Percentiles rank a stretch among this genome's conserved stretches.
phyloP scores from a whole-genome alignment of 2,797 vertebrate species.

The Mormyrops boulengeri region DNA sequence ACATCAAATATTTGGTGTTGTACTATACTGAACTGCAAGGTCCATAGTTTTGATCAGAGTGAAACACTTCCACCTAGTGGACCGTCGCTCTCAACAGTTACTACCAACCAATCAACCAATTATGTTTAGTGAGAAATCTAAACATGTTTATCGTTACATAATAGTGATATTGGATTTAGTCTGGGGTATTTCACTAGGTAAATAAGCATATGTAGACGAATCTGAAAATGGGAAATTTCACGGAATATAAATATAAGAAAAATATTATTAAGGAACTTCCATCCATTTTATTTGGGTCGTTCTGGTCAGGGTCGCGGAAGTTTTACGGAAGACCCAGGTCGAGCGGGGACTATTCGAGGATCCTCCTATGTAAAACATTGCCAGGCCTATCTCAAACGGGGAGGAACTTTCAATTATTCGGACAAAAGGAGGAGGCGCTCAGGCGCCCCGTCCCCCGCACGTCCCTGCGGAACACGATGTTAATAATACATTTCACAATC shows the following conservation, averaged over 20 bases:
- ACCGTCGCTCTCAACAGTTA: background rate
- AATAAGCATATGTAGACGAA: background rate
- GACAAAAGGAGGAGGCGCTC: background rate
- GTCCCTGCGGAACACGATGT: background rate
- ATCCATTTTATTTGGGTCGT: background rate
- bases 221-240: background rate
- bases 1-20: background rate
- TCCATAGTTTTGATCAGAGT: background rate
- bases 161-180: background rate
- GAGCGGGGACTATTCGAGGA: background rate
- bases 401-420: background rate
- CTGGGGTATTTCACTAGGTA: background rate
- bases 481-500: background rate
- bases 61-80: slow-evolving; percentile 1
- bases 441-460: background rate
- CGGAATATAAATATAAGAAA: background rate
- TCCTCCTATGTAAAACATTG: background rate
- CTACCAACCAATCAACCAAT: background rate
- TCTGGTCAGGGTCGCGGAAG: background rate
- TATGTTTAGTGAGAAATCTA: background rate
- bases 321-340: background rate
- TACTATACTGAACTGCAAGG: background rate
- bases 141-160: background rate
- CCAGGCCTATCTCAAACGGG: background rate
- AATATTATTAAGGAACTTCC: background rate